Base-by-base conservation (phyloP, 2,797 vertebrate genomes). In the Neosilurus hyrtlii region DNA sequence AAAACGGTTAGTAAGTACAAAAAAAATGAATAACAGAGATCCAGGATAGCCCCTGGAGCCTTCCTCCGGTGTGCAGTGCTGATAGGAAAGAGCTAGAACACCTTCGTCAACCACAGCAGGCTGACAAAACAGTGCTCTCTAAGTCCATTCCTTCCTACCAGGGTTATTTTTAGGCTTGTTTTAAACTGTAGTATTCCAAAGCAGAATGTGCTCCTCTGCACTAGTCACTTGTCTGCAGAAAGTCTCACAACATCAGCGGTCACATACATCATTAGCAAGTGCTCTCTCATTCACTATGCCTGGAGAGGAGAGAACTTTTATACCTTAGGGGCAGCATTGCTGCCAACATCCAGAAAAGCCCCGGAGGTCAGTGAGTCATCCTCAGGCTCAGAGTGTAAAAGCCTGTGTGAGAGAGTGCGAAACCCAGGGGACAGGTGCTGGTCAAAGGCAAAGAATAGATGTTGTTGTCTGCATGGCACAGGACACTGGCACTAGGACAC, bases 31-130 rank as follows among this genome's bases (percentile, higher is more conserved):
- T 54, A 79, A 62, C 51, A 82, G 79, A 82, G 76, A 84, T 83
- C 73, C 67, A 56, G 79, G 82, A 85, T 83, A 80, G 82, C 81
- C 56, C 57, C 78, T n/a, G 82, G 71, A 30, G 22, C 37, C 62
- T 67, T 80, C 56, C 52, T 82, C 18, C 51, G 61, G 59, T 37
- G 68, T 68, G 26, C n/a, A 24, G 70, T 76, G 77, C 76, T 82
- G 37, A 72, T 56, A 87, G 87, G 83, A 89, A 87, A 86, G 82
- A 83, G 86, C 83, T 77, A 88, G 71, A 88, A 86, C 72, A 72
- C 56, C 16, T n/a, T 20, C 35, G 49, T 84, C 61, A 85, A 62
- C 71, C 51, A 61, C 12, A 70, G 77, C 35, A 37, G 65, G 49
- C 52, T 80, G 76, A 77, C 10, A 62, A 84, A 82, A 59, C 11